phyloP scores from a whole-genome alignment of 1,140 invertebrate genomes.

The Pygmarrhopalites habei region DNA sequence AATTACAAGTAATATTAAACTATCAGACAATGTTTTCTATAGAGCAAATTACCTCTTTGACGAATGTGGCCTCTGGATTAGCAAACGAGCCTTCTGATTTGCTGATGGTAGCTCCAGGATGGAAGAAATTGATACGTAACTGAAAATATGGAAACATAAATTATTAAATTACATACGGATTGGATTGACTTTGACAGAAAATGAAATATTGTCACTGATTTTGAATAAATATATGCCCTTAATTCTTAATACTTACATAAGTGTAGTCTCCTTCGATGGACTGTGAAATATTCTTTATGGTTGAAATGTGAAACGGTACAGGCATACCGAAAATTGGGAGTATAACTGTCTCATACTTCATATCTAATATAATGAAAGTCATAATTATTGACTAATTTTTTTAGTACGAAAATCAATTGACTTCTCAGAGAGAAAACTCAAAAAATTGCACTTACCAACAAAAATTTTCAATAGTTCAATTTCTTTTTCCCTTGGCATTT shows the following conservation, averaged over 20 bases:
- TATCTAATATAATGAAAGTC: constrained; percentile 54
- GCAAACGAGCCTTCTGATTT: constrained; percentile 85
- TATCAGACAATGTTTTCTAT: too few relatives aligned
- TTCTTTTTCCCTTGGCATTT: constrained; percentile 89
- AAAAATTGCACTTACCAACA: constrained; percentile 62
- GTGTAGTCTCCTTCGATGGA: constrained; percentile 98
- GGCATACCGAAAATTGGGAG: constrained; percentile 91
- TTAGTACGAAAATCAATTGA: not conserved
- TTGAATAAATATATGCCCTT: too few relatives aligned
- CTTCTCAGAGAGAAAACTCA: not conserved
- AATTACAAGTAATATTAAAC: too few relatives aligned
- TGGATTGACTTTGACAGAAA: too few relatives aligned
- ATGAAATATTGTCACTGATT: too few relatives aligned
- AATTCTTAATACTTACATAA: too few relatives aligned
- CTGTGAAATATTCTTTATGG: constrained; percentile 97
- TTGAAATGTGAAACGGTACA: constrained; percentile 97
- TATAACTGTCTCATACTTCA: constrained; percentile 95
- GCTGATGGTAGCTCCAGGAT: constrained; percentile 92
- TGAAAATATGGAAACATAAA: too few relatives aligned
- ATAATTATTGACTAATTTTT: constrained; percentile 18
- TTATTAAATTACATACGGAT: too few relatives aligned
- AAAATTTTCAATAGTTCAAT: constrained; percentile 89
- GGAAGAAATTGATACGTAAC: constrained; percentile 98
- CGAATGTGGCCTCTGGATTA: constrained; percentile 90
- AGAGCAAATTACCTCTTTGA: constrained; percentile 75